Evolutionary conservation across 2,113 vertebrate genomes (phyloP), one percentile per base, ranked within the genome.

Genomic region (Potamarius usumacintae): DNA sequence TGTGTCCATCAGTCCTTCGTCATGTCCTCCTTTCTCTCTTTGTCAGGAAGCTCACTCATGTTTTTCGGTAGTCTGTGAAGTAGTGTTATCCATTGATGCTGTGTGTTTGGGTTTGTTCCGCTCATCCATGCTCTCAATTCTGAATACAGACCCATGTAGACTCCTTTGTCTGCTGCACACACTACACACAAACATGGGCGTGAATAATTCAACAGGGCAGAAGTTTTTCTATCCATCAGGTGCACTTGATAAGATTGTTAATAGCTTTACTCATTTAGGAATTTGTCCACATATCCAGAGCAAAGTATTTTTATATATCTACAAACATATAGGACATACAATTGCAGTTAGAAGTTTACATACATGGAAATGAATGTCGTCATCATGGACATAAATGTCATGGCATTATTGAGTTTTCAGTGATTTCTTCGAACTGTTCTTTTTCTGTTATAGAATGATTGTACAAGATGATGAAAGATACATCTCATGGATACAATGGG

Each of bases 1-100:
- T 82, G 48, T 71, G 27, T 88, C 74, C 69, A 52, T 53, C 55
- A 82, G 67, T 65, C 69, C 71, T 63, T 86, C 60, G 48, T 84
- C 50, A 57, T 79, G 65, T 71, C 84, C 50, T 77, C 50, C 57
- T 52, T 82, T 83, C 15, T 27, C 62, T 67, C n/a, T 83, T 53
- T 81, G 22, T 81, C 50, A 57, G 20, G 18, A 57, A 22, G 30
- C 42, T 72, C 63, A 9, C 18, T 81, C 65, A 57, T 80, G 63
- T 71, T 63, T 34, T 74, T 22, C 4, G 8, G 34, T n/a, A 15
- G 63, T 53, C 52, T 20, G 20, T 42, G 20, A 55, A 57, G n/a
- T 55, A 57, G 4, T 85, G 52, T 84, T 57, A 22, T 27, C 63
- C n/a, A 50, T 34, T 84, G 27, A 55, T 85, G 53, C 83, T 85